These are phyloP conservation scores for Calidris pugnax DNA, from an alignment of 2,113 vertebrate genomes.

Conservation along the genomic window DNA sequence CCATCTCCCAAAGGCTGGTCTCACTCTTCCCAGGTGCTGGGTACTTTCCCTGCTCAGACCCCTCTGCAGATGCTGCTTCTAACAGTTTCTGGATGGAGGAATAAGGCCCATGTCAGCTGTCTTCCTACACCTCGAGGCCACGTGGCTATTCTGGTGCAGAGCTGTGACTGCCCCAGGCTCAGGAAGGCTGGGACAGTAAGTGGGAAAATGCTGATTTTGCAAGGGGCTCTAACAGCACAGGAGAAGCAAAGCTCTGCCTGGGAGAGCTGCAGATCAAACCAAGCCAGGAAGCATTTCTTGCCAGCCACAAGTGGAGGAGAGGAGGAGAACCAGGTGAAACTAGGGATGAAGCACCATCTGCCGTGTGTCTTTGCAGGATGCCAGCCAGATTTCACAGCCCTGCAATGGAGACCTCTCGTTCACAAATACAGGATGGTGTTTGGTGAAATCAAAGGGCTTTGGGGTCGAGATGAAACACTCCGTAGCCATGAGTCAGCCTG, in stretches of 20 bases:
- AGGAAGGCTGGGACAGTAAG: background rate
- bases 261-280: background rate
- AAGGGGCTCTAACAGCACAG: background rate
- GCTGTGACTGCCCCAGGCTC: background rate
- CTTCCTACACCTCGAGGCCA: background rate
- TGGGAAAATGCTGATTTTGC: background rate
- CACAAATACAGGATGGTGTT: background rate
- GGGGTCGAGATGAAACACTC: background rate
- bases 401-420: background rate
- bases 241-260: background rate
- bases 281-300: background rate
- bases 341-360: background rate
- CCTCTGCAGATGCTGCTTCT: background rate
- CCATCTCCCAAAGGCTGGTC: background rate
- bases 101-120: background rate
- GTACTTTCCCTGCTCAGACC: background rate
- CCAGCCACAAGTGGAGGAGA: background rate
- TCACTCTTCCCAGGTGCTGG: background rate
- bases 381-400: background rate
- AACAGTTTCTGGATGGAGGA: background rate
- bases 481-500: background rate
- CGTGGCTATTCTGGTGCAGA: background rate
- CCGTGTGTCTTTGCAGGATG: background rate
- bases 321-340: background rate
- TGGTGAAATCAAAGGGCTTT: background rate